These are phyloP conservation scores for Puntigrus tetrazona DNA, from an alignment of 2,113 vertebrate species.

Conservation along the genomic window DNA sequence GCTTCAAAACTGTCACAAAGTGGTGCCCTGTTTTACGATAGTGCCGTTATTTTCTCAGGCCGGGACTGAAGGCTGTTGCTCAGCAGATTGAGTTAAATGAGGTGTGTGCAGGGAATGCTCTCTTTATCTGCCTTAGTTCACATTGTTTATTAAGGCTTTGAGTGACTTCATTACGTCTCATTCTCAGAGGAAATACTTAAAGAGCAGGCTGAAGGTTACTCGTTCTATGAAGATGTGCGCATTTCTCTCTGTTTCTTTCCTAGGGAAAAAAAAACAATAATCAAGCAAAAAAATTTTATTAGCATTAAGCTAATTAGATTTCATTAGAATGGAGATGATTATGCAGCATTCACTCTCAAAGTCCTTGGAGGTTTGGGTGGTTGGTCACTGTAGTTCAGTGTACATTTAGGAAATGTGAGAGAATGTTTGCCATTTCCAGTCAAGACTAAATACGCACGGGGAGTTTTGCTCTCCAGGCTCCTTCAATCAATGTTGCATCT, in stretches of 20 bases:
- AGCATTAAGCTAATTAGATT: constrained; percentile 53
- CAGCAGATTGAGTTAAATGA: constrained; percentile 45
- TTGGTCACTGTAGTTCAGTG: not conserved
- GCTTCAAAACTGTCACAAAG: not conserved
- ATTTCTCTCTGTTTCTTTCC: not conserved
- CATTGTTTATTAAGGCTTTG: constrained; percentile 30
- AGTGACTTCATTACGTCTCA: constrained; percentile 40
- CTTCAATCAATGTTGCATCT: constrained; percentile 26
- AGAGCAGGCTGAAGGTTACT: not conserved
- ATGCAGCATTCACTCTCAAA: constrained; percentile 35
- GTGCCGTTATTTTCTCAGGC: not conserved
- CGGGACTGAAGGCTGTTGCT: not conserved
- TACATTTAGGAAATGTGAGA: not conserved
- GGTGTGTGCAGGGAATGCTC: constrained; percentile 3
- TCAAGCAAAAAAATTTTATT: constrained; percentile 57
- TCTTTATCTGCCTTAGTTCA: constrained; percentile 29
- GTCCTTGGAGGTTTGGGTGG: constrained; percentile 12
- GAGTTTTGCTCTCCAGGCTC: constrained; percentile 40
- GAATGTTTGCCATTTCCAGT: not conserved
- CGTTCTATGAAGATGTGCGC: constrained; percentile 6
- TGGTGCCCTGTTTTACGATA: not conserved
- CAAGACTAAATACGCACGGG: not conserved
- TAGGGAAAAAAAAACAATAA: constrained; percentile 50
- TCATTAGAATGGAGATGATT: constrained; percentile 54
- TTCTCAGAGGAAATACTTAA: constrained; percentile 12